Evolutionary conservation across 1,140 invertebrate genomes (phyloP).

Genomic region (Drosophila sulfurigaster): DNA sequence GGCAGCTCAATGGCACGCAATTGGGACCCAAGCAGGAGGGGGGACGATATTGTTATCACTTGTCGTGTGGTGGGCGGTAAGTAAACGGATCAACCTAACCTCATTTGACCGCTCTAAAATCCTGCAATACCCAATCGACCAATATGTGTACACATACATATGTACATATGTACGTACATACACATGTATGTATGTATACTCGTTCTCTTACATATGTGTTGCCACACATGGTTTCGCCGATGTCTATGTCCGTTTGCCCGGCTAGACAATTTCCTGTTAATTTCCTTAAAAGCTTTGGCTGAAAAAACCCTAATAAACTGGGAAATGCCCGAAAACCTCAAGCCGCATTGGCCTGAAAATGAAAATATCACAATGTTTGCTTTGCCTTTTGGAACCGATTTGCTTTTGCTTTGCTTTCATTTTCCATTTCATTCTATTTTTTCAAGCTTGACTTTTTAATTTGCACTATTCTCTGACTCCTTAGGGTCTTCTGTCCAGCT

Average conservation of each 20-base stretch:
- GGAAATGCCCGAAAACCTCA: slow-evolving; percentile 25
- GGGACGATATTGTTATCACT: slow-evolving; percentile 87
- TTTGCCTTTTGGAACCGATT: slow-evolving; percentile 45
- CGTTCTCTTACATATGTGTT: neutral
- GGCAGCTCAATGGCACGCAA: slow-evolving; percentile 89
- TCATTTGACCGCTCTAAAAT: slow-evolving; percentile 10
- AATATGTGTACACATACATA: neutral
- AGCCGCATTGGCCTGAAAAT: slow-evolving; percentile 59
- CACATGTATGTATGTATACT: no score
- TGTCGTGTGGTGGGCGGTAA: slow-evolving; percentile 88
- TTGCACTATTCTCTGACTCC: slow-evolving; percentile 64
- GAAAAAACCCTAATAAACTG: slow-evolving; percentile 36
- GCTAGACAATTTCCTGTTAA: slow-evolving; percentile 84
- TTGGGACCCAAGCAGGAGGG: slow-evolving; percentile 92
- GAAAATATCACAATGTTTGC: slow-evolving; percentile 80
- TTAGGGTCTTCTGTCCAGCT: no score
- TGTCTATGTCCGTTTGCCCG: slow-evolving; percentile 55
- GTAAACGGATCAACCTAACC: slow-evolving; percentile 57
- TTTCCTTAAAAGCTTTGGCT: slow-evolving; percentile 83
- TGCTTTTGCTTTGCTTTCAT: slow-evolving; percentile 33
- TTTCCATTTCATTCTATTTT: slow-evolving; percentile 30
- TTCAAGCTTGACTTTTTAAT: slow-evolving; percentile 80
- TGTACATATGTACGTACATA: no score
- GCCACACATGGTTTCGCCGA: slow-evolving; percentile 54
- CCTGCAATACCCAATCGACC: neutral